Conservation (phyloP, 2,113 vertebrate genomes). For the Neofelis nebulosa region DNA sequence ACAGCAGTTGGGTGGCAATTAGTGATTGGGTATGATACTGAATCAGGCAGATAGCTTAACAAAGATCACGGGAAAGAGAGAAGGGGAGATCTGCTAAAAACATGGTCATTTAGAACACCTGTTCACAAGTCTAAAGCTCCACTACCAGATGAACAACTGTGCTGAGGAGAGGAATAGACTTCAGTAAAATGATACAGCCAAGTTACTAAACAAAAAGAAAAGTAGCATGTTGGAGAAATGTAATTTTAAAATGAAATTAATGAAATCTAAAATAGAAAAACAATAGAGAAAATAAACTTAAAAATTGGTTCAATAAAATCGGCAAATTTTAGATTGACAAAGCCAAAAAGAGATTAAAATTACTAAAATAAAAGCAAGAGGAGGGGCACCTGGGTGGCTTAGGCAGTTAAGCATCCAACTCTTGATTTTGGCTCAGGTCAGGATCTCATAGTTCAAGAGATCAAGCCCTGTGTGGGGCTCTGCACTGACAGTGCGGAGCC, state of each 20-base stretch:
- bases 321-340: neutral
- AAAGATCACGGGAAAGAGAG: neutral
- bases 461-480: too few relatives aligned
- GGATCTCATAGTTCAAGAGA: too few relatives aligned
- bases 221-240: neutral
- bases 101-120: neutral
- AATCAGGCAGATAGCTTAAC: neutral
- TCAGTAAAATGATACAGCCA: neutral
- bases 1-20: neutral
- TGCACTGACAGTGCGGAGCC: too few relatives aligned
- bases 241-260: neutral
- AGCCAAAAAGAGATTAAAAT: neutral
- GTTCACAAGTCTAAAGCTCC: neutral
- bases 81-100: neutral
- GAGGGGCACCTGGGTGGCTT: neutral
- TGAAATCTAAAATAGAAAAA: neutral
- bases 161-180: neutral
- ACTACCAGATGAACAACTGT: neutral
- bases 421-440: too few relatives aligned
- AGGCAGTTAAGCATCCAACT: too few relatives aligned
- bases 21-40: neutral
- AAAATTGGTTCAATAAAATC: neutral
- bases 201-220: neutral
- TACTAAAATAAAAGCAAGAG: neutral
- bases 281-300: neutral